These are phyloP conservation scores for Listronotus oregonensis DNA, from an alignment of 1,140 invertebrate genomes.

Conservation along the genomic window DNA sequence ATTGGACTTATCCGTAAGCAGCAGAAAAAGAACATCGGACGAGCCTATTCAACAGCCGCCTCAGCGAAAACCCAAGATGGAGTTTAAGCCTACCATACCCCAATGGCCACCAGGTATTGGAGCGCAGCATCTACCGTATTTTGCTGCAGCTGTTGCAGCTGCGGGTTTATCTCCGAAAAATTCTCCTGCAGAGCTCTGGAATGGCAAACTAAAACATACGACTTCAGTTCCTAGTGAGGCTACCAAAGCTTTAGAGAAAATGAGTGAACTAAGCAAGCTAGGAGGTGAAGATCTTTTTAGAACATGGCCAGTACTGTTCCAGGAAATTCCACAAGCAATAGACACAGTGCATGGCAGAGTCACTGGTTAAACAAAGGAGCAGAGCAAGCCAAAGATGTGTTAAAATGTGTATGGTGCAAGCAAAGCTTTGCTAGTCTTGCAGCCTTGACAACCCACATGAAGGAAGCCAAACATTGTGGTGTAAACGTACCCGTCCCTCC, in stretches of 20 bases:
- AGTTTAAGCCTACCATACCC: slow-evolving; percentile 67
- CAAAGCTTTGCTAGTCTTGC: slow-evolving; percentile 89
- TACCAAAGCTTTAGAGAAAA: slow-evolving; percentile 86
- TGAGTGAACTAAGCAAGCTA: slow-evolving; percentile 86
- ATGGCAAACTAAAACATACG: slow-evolving; percentile 76
- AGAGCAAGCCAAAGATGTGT: slow-evolving; percentile 89
- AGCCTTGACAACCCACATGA: slow-evolving; percentile 92
- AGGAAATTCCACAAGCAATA: slow-evolving; percentile 61
- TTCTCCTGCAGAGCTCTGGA: slow-evolving; percentile 69
- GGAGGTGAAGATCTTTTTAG: slow-evolving; percentile 77
- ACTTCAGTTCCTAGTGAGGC: slow-evolving; percentile 73
- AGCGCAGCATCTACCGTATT: slow-evolving; percentile 76
- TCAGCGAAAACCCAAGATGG: slow-evolving; percentile 67
- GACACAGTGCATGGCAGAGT: slow-evolving; percentile 90
- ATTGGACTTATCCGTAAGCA: slow-evolving; percentile 77
- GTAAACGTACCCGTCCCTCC: slow-evolving; percentile 77
- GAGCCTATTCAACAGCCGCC: slow-evolving; percentile 66
- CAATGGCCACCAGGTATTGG: slow-evolving; percentile 79
- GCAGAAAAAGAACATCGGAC: slow-evolving; percentile 71
- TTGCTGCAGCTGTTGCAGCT: slow-evolving; percentile 76
- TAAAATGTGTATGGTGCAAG: slow-evolving; percentile 96
- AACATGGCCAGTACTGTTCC: slow-evolving; percentile 61
- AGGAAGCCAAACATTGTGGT: slow-evolving; percentile 90
- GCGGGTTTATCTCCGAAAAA: slow-evolving; percentile 76
- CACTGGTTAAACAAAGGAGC: slow-evolving; percentile 94